A percentile compares a stretch with the other conserved stretches of the same genome.
Conservation (phyloP, 1,140 invertebrate species). For the Drosophila takahashii region DNA sequence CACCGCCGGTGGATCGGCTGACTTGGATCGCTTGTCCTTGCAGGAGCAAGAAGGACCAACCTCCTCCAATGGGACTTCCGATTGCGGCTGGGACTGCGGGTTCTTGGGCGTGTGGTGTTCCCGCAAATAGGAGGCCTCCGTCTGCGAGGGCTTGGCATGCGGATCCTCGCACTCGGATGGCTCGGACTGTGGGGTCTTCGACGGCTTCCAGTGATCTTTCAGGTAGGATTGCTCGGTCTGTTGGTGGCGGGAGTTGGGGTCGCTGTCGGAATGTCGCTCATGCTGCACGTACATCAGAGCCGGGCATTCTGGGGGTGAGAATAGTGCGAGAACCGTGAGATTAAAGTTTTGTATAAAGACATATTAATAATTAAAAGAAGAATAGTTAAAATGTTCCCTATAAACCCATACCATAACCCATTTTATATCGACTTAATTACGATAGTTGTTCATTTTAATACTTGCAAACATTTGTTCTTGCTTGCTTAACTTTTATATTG, state of each 20-base stretch:
- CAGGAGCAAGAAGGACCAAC: slow-evolving; percentile 4
- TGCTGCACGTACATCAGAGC: slow-evolving; percentile 69
- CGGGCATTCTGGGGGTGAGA: slow-evolving; percentile 46
- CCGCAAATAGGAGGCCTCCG: slow-evolving; percentile 39
- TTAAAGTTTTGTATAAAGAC: too few species aligned
- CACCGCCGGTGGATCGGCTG: slow-evolving; percentile 26
- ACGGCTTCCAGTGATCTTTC: slow-evolving; percentile 14
- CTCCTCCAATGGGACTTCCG: neutral
- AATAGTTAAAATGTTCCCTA: too few species aligned
- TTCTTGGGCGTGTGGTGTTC: slow-evolving; percentile 6
- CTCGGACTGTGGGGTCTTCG: too few species aligned
- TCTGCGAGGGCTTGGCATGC: slow-evolving; percentile 44
- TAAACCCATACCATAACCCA: too few species aligned
- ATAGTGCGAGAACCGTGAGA: slow-evolving; percentile 3
- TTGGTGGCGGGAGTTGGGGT: slow-evolving; percentile 30
- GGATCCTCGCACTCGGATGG: neutral
- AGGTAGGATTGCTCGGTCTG: slow-evolving; percentile 62
- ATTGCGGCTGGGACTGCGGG: neutral
- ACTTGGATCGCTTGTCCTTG: slow-evolving; percentile 2
- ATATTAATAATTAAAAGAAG: too few species aligned
- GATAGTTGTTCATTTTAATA: too few species aligned
- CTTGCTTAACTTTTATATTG: too few species aligned
- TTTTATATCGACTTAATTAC: too few species aligned
- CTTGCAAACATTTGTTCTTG: too few species aligned
- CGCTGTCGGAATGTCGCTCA: slow-evolving; percentile 44